Conservation (phyloP, 2,888 invertebrate species). For the Ochropleura plecta region DNA sequence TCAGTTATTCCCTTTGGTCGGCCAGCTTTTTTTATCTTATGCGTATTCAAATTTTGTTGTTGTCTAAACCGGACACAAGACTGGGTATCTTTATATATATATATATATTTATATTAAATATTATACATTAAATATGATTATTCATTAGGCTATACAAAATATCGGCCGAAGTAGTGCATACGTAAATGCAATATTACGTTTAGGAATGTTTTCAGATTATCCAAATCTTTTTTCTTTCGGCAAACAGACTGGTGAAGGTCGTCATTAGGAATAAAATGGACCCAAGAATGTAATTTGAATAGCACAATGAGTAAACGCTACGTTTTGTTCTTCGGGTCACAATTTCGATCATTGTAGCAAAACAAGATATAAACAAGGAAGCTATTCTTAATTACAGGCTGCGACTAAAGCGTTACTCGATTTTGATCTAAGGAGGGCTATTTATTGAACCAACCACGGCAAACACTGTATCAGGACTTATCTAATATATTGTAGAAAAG, state of each 20-base stretch:
- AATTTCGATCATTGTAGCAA: not conserved
- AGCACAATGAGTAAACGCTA: not conserved
- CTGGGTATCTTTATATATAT: not conserved
- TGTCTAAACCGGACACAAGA: not conserved
- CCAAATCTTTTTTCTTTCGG: not conserved
- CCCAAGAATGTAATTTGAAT: not conserved
- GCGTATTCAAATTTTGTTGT: not conserved
- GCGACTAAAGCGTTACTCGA: not conserved
- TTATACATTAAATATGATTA: not conserved
- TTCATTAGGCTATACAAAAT: not conserved
- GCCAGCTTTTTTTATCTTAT: not conserved
- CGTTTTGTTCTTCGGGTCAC: not conserved
- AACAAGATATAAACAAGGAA: not conserved
- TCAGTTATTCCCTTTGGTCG: not conserved
- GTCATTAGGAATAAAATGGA: not conserved
- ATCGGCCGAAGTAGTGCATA: not conserved
- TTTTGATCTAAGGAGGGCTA: not conserved
- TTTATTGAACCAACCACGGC: not conserved
- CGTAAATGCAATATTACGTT: not conserved
- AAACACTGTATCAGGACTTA: not conserved
- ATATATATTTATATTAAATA: too few relatives aligned
- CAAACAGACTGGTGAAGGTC: not conserved
- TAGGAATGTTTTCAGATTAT: not conserved
- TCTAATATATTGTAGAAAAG: slow-evolving; percentile 13
- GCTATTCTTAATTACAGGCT: not conserved